Evolutionary conservation across 2,888 invertebrate genomes (phyloP), one percentile per base, ranked within the genome.

Genomic region (Phyllotreta striolata): DNA sequence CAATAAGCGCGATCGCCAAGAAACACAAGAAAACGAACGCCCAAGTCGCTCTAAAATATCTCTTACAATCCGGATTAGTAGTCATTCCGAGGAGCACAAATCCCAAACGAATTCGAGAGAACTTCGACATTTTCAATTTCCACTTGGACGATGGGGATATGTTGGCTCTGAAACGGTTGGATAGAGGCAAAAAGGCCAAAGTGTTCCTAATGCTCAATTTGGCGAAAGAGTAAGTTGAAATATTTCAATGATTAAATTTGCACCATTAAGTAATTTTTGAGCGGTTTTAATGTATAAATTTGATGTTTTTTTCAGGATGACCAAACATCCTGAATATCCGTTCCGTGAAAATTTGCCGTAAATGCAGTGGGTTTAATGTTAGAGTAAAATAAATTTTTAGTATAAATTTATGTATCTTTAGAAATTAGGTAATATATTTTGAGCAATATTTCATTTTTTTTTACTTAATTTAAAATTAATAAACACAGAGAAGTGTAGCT

Each of bases 41-140:
- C 7, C 93, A 94, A 80, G 78, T 87, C 9, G 81, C 91, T 51
- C 81, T 95, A 1, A 85, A 90, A 52, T 89, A 89, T 80, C 82
- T 88, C n/a, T 72, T 91, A 7, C 91, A 94, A 78, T 85, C 86
- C 37, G 89, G 88, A 8, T 80, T 93, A 35, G 85, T 85, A 5
- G 88, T 88, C 40, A 92, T 95, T 72, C 94, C 94, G 5, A 95
- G 94, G 79, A 93, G 93, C 78, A 89, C 89, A 3, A 89, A 89
- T 78, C 81, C 88, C 0, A 74, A 81, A 1, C 85, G 93, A 67
- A 87, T 95, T 13, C 84, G 85, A 76, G 86, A 91, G 82, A 95
- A 95, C 76, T 85, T 92, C 54, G 81, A 89, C 59, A 78, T 92
- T 47, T 91, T 91, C 78, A 88, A 89, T 78, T 92, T 92, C 78